These are phyloP conservation scores for Notodonta dromedarius DNA, from an alignment of 2,888 invertebrate genomes.

Conservation along the genomic window DNA sequence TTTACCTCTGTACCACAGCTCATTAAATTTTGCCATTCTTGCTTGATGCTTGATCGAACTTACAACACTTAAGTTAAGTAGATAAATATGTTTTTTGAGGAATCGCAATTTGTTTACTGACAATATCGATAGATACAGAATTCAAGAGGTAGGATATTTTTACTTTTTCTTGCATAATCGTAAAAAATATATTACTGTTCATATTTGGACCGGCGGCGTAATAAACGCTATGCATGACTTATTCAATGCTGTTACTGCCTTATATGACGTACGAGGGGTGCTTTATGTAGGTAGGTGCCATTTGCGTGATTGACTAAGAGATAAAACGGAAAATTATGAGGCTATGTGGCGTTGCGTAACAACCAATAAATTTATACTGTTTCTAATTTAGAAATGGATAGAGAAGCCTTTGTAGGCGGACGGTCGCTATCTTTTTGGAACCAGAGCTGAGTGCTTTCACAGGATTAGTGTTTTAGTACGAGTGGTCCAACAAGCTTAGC, in stretches of 20 bases:
- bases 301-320: constrained; percentile 50
- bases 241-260: constrained; percentile 22
- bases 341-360: constrained; percentile 31
- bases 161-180: constrained; percentile 6
- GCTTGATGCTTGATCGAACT: too few species aligned
- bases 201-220: constrained; percentile 12
- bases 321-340: constrained; percentile 52
- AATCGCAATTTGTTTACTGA: too few species aligned
- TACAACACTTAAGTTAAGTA: too few species aligned
- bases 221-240: constrained; percentile 35
- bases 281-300: constrained; percentile 30
- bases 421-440: constrained; percentile 26
- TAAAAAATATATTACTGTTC: constrained; percentile 20
- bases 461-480: constrained; percentile 31
- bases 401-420: constrained; percentile 24
- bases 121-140: background rate
- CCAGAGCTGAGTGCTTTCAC: constrained; percentile 27
- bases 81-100: too few species aligned
- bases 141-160: background rate
- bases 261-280: constrained; percentile 30
- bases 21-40: too few species aligned
- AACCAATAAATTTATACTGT: constrained; percentile 49
- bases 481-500: constrained; percentile 19
- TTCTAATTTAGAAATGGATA: constrained; percentile 56
- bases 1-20: too few species aligned